phyloP scores from a whole-genome alignment of 2,888 invertebrate species.

The Lypha dubia region DNA sequence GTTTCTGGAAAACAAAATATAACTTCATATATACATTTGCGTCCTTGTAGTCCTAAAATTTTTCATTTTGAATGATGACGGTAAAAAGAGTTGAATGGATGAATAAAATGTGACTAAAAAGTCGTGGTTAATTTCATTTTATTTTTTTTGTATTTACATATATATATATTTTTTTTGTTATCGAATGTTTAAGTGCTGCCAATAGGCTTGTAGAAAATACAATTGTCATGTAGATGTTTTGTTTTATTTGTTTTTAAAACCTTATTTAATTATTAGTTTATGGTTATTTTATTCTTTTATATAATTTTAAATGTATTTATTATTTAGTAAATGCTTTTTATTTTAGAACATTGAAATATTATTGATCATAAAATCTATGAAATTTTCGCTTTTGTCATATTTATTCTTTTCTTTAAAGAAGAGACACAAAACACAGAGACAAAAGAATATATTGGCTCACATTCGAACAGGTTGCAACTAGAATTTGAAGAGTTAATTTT shows the following conservation, averaged over 20 bases:
- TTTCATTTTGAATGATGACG: not conserved
- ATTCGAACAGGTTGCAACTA: too few species aligned
- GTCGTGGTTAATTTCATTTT: conserved; percentile 22
- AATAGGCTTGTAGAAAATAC: conserved; percentile 72
- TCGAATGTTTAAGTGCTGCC: conserved; percentile 63
- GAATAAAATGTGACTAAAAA: conserved; percentile 26
- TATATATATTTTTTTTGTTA: conserved; percentile 13
- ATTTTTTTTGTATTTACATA: conserved; percentile 18
- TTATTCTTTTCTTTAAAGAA: not conserved
- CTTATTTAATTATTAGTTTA: conserved; percentile 25
- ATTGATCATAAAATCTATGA: conserved; percentile 54
- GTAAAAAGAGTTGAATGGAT: not conserved
- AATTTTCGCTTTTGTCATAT: not conserved
- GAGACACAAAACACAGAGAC: not conserved
- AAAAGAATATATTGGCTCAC: too few species aligned
- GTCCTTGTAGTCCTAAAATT: conserved; percentile 48
- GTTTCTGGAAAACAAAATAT: conserved; percentile 9
- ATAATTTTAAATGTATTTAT: conserved; percentile 37
- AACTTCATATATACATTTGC: conserved; percentile 65
- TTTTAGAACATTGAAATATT: conserved; percentile 72
- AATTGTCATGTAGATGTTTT: conserved; percentile 34
- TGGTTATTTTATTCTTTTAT: conserved; percentile 10
- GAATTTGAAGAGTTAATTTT: too few species aligned
- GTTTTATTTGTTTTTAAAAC: conserved; percentile 4
- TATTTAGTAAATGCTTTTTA: conserved; percentile 70